Conservation (phyloP, 2,888 invertebrate species). For the Hanleya hanleyi region DNA sequence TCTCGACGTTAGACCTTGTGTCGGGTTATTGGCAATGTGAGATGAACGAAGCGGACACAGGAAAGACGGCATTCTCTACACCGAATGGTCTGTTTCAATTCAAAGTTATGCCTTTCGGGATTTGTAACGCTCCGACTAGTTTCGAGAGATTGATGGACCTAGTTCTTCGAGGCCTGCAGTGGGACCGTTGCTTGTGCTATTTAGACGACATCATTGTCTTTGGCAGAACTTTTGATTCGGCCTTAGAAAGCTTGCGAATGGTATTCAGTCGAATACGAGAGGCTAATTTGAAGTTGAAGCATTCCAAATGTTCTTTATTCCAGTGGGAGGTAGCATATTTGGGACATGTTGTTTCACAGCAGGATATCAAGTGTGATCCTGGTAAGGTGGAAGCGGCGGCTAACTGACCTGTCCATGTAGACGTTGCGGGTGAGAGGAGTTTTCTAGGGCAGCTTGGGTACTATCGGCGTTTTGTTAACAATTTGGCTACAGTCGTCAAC, state of each 20-base stretch:
- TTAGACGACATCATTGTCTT: too few relatives aligned
- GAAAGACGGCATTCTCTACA: too few relatives aligned
- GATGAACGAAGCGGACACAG: conserved; percentile 24
- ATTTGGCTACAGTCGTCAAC: neutral
- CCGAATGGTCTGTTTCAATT: too few relatives aligned
- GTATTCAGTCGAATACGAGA: too few relatives aligned
- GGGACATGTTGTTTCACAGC: conserved; percentile 18
- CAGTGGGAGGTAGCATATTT: conserved; percentile 20
- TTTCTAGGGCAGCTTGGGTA: conserved; percentile 26
- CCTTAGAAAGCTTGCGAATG: too few relatives aligned
- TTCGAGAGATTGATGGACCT: neutral
- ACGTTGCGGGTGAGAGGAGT: conserved; percentile 10
- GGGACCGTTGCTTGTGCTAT: too few relatives aligned
- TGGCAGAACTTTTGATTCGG: too few relatives aligned
- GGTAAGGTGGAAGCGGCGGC: conserved; percentile 2
- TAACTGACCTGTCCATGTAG: neutral
- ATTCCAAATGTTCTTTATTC: conserved; percentile 42
- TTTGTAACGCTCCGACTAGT: too few relatives aligned
- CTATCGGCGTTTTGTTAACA: conserved; percentile 29
- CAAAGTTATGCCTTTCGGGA: too few relatives aligned
- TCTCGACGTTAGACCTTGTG: conserved; percentile 36
- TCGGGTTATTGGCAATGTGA: conserved; percentile 48
- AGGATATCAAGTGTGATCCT: conserved; percentile 15
- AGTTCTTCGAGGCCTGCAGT: too few relatives aligned
- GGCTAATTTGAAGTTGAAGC: conserved; percentile 44